These are phyloP conservation scores for Drosophila neotestacea DNA, from an alignment of 2,888 invertebrate species.

Conservation along the genomic window DNA sequence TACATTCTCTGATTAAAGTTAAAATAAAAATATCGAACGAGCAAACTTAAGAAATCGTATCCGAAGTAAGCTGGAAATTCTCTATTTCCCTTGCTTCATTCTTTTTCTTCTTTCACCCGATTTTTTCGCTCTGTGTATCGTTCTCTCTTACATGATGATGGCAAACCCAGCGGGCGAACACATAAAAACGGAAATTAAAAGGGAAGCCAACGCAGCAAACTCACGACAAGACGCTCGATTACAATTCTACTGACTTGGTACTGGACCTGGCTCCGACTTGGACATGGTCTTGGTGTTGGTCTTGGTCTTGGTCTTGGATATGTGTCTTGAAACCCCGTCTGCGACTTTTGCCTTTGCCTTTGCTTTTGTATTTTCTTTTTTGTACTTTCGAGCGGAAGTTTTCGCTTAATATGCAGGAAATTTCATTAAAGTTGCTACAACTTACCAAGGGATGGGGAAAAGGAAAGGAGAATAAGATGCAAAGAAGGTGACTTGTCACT, in stretches of 20 bases:
- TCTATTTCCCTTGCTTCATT: too few species aligned
- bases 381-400: constrained; percentile 52
- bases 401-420: constrained; percentile 73
- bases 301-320: constrained; percentile 18
- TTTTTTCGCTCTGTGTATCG: too few species aligned
- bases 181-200: constrained; percentile 78
- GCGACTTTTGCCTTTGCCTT: constrained; percentile 26
- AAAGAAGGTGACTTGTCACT: constrained; percentile 21
- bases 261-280: constrained; percentile 6
- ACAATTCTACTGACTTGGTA: constrained; percentile 13
- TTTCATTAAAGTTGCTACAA: constrained; percentile 72
- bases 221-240: constrained; percentile 35
- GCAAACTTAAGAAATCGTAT: too few species aligned
- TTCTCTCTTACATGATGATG: background rate
- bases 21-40: too few species aligned
- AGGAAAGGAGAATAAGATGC: background rate
- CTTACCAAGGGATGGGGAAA: background rate
- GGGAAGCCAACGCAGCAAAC: constrained; percentile 73
- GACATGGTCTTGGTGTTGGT: constrained; percentile 14
- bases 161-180: constrained; percentile 31
- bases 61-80: too few species aligned
- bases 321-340: constrained; percentile 2
- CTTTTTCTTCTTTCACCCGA: too few species aligned
- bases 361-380: constrained; percentile 7
- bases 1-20: too few species aligned